A percentile compares a stretch with the other conserved stretches of the same genome.
These are phyloP conservation scores for Bombus haemorrhoidalis DNA, from an alignment of 1,140 invertebrate species.

Conservation along the genomic window DNA sequence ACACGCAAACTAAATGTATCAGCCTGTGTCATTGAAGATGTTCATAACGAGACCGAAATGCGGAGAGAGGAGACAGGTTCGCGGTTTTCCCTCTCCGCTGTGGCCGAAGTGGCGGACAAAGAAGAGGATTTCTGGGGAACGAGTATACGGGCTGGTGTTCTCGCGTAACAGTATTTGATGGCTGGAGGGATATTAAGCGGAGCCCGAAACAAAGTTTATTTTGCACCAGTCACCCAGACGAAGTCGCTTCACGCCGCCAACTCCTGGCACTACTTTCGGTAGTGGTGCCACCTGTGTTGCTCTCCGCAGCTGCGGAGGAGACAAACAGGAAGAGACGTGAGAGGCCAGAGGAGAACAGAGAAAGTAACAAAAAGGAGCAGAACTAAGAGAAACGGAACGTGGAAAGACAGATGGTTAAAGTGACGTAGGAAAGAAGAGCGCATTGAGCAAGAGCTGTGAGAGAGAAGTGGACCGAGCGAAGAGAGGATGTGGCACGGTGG, in stretches of 20 bases:
- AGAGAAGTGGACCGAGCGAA: neutral
- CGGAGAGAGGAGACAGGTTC: neutral
- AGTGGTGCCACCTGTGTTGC: conserved; percentile 22
- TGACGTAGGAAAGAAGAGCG: neutral
- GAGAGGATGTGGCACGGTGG: neutral
- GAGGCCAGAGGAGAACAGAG: neutral
- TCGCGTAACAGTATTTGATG: conserved; percentile 22
- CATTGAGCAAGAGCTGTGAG: neutral
- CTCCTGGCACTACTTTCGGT: neutral
- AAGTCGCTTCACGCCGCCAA: conserved; percentile 49
- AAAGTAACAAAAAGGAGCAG: conserved; percentile 16
- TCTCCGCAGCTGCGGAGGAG: neutral
- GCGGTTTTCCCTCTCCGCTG: conserved; percentile 29
- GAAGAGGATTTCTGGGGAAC: conserved; percentile 8
- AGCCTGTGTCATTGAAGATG: conserved; percentile 33
- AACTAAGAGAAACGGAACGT: conserved; percentile 13
- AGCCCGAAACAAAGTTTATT: conserved; percentile 70
- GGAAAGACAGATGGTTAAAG: conserved; percentile 29
- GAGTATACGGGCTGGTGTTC: neutral
- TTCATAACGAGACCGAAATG: conserved; percentile 31
- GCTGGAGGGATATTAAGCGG: conserved; percentile 50
- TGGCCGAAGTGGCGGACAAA: neutral
- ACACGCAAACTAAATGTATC: conserved; percentile 20
- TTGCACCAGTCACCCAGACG: conserved; percentile 60
- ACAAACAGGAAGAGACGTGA: conserved; percentile 13